Evolutionary conservation across 2,113 vertebrate species (phyloP).

Genomic region (Struthio camelus): DNA sequence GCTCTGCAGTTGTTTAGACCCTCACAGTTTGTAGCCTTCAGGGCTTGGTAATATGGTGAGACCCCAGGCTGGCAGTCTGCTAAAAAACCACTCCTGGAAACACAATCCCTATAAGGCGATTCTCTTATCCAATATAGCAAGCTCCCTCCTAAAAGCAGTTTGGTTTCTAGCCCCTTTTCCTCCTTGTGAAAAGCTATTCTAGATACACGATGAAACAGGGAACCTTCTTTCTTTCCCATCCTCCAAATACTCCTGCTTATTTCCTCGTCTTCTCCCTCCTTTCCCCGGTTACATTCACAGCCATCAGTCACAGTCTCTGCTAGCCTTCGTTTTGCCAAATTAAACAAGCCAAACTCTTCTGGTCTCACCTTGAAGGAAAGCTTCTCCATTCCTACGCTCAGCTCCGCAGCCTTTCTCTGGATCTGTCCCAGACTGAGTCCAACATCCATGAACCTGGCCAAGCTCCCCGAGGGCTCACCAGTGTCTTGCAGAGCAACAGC

Average conservation of each 20-base stretch:
- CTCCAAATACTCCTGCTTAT: background rate
- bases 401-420: background rate
- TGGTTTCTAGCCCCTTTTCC: background rate
- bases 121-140: background rate
- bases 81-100: slow-evolving; percentile 3
- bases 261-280: background rate
- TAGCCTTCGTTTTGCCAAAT: background rate
- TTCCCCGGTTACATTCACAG: background rate
- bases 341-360: background rate
- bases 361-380: background rate
- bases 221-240: background rate
- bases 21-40: background rate
- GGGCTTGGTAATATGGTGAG: background rate
- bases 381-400: background rate
- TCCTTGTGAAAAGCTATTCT: background rate
- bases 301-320: background rate
- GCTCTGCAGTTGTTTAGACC: slow-evolving; percentile 20
- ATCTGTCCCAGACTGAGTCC: background rate
- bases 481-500: background rate
- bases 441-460: background rate
- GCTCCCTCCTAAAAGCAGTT: background rate
- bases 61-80: background rate
- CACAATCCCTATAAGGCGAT: background rate
- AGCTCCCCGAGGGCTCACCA: background rate
- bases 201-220: background rate